These are phyloP conservation scores for Theretra japonica DNA, from an alignment of 2,888 invertebrate species.

Conservation along the genomic window DNA sequence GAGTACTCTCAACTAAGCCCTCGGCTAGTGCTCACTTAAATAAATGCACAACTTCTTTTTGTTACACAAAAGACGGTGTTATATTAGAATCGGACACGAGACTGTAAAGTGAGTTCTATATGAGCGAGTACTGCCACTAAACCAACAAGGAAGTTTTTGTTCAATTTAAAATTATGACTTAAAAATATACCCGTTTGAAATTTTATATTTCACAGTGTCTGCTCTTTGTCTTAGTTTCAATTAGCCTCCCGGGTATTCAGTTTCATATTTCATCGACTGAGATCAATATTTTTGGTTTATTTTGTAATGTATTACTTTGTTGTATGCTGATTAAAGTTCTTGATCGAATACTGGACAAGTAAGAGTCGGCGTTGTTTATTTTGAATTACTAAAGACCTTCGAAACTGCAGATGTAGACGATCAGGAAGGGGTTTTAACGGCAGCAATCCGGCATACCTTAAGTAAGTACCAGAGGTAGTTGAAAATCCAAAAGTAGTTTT, in stretches of 20 bases:
- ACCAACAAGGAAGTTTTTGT: not conserved
- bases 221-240: slow-evolving; percentile 16
- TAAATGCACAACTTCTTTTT: too few relatives aligned
- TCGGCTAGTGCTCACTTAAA: not conserved
- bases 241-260: not conserved
- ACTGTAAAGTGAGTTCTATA: not conserved
- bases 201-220: slow-evolving; percentile 31
- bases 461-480: too few relatives aligned
- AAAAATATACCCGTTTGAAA: slow-evolving; percentile 27
- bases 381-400: too few relatives aligned
- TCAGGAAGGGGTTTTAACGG: too few relatives aligned
- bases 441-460: too few relatives aligned
- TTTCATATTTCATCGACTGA: slow-evolving; percentile 25
- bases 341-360: too few relatives aligned
- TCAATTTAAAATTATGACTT: not conserved
- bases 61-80: too few relatives aligned
- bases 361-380: too few relatives aligned
- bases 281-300: not conserved
- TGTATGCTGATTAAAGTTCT: not conserved
- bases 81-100: not conserved
- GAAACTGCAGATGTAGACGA: too few relatives aligned
- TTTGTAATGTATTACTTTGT: not conserved
- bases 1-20: not conserved
- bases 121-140: not conserved
- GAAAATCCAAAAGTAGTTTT: too few relatives aligned